phyloP scores from a whole-genome alignment of 2,113 vertebrate species.

The Sylvietta virens region DNA sequence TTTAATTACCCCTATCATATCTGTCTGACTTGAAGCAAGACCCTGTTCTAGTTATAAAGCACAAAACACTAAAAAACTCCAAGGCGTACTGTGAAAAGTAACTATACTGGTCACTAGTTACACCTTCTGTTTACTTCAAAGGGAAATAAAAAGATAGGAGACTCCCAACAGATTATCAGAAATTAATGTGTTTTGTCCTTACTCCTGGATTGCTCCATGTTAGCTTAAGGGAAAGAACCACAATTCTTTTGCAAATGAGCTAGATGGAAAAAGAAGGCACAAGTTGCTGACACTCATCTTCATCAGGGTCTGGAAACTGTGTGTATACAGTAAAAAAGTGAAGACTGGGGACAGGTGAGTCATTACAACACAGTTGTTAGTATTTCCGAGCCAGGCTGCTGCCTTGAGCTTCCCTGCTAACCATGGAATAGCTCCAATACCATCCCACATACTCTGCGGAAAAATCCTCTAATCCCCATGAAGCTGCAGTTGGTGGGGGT shows the following conservation, averaged over 20 bases:
- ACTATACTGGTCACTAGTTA: neutral
- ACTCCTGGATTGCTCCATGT: neutral
- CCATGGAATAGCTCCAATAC: neutral
- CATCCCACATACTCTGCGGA: neutral
- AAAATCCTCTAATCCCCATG: neutral
- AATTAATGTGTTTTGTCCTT: neutral
- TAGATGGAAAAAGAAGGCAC: neutral
- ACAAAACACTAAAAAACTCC: neutral
- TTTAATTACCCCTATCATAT: neutral
- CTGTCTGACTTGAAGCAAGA: neutral
- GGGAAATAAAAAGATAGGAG: neutral
- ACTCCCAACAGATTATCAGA: neutral
- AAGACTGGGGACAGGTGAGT: neutral
- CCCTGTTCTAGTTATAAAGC: neutral
- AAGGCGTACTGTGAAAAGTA: neutral
- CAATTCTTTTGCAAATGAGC: neutral
- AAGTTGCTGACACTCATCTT: neutral
- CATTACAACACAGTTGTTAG: neutral
- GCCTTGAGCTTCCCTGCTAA: neutral
- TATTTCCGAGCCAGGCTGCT: neutral
- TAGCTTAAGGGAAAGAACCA: neutral
- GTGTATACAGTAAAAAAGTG: neutral
- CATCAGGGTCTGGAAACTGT: neutral
- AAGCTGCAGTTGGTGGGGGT: neutral
- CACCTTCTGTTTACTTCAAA: neutral